These are phyloP conservation scores for Drosophila burlai DNA, from an alignment of 1,140 invertebrate species.

Conservation along the genomic window DNA sequence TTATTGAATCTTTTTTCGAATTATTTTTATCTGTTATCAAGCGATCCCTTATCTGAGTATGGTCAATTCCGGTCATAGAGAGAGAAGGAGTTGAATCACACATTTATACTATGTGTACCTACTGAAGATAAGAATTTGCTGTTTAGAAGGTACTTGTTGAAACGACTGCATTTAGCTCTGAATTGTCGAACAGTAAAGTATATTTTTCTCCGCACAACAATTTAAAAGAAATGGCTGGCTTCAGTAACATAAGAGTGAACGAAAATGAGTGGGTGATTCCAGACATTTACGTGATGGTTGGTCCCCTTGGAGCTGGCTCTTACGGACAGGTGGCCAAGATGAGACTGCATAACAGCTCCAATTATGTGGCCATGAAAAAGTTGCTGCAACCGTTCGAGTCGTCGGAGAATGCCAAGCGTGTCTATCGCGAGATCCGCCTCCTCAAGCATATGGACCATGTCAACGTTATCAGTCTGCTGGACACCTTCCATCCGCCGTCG, in stretches of 20 bases:
- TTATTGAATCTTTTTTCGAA: not conserved
- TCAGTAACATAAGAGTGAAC: constrained; percentile 91
- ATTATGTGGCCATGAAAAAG: constrained; percentile 99
- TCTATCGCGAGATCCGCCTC: constrained; percentile 97
- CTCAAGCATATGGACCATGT: constrained; percentile 99
- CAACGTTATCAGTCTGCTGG: constrained; percentile 96
- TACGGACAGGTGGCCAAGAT: constrained; percentile 99
- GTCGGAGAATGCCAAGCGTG: constrained; percentile 98
- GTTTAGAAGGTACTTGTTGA: not conserved
- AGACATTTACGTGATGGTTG: constrained; percentile 94
- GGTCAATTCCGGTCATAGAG: not conserved
- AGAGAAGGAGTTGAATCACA: constrained; percentile 12
- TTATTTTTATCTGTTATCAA: constrained; percentile 2
- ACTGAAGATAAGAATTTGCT: not conserved
- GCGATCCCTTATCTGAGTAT: not conserved
- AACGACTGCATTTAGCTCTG: constrained; percentile 2
- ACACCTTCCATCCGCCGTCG: constrained; percentile 96
- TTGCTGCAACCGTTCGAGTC: constrained; percentile 98
- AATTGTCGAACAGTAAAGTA: not conserved
- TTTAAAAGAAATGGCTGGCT: constrained; percentile 5
- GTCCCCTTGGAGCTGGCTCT: constrained; percentile 97
- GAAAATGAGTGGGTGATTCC: constrained; percentile 98
- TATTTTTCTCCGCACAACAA: not conserved
- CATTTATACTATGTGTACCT: not conserved
- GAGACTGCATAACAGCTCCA: constrained; percentile 89